phyloP scores from a whole-genome alignment of 1,140 invertebrate species.

The Drosophila guanche region DNA sequence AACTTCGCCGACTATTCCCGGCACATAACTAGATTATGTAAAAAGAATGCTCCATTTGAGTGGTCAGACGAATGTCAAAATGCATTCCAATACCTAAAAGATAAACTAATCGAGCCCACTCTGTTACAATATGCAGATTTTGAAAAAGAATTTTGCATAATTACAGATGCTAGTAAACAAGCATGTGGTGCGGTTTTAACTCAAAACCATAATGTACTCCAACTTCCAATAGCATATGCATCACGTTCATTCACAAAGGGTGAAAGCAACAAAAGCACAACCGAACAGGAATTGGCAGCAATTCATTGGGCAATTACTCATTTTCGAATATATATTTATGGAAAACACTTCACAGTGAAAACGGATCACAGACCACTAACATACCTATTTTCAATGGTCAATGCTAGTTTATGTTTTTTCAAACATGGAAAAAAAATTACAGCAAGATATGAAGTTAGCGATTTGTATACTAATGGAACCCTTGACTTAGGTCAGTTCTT shows the following conservation, averaged over 20 bases:
- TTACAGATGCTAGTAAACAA: conserved; percentile 10
- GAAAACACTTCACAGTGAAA: not conserved
- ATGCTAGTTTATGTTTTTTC: conserved; percentile 45
- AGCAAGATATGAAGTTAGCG: too few species aligned
- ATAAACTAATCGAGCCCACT: too few species aligned
- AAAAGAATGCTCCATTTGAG: conserved; percentile 5
- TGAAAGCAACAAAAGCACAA: conserved; percentile 19
- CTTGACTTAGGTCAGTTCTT: too few species aligned
- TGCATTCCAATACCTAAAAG: not conserved
- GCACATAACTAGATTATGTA: not conserved
- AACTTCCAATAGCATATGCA: conserved; percentile 14
- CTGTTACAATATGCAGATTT: too few species aligned
- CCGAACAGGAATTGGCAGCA: conserved; percentile 16
- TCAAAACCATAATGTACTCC: conserved; percentile 5
- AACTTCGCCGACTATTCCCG: too few species aligned
- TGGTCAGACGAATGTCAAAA: conserved; percentile 13
- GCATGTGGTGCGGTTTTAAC: conserved; percentile 15
- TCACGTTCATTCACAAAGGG: conserved; percentile 9
- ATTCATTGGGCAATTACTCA: conserved; percentile 14
- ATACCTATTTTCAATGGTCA: conserved; percentile 51
- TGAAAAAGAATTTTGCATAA: conserved; percentile 10
- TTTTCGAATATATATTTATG: conserved; percentile 16
- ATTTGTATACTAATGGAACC: too few species aligned
- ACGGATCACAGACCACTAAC: not conserved
- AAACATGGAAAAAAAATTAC: conserved; percentile 30